Base-by-base conservation (phyloP, 2,113 vertebrate genomes). In the Haliaeetus leucogaster region DNA sequence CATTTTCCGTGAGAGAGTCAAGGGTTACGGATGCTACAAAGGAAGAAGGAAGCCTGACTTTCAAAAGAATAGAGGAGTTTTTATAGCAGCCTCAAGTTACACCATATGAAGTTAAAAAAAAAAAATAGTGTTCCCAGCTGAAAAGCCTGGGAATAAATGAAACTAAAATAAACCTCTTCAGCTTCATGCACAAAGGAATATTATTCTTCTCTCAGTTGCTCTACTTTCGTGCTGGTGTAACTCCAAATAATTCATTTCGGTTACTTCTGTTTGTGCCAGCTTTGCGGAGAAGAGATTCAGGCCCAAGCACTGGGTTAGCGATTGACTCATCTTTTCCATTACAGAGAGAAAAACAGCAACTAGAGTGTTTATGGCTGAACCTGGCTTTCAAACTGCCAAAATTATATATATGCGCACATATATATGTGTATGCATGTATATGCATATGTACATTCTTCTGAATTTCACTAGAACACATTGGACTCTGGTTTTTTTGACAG, bases 131-230 rank as follows among this genome's bases (percentile, higher is more conserved):
- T 71, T 95, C 47, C 66, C 83, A 89, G 61, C 34, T 93, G 93
- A 82, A 97, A 92, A 94, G 86, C 77, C 81, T 95, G 95, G 61
- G 86, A 97, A 94, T 84, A 89, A 94, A 95, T 56, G 89, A 79
- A 95, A 93, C 83, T 76, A 91, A 96, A 97, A 96, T 82, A 95
- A 97, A 94, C 86, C 26, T 94, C 50, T 93, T 93, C 89, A 84
- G 59, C 53, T 93, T 65, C 61, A 40, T 67, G 47, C 29, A 91
- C 78, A 85, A 34, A 65, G 16, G 40, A 74, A 38, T n/a, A 7
- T 93, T 88, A 81, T 73, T 96, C 67, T 92, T 83, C 77, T 71
- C 52, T 52, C 52, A 43, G 30, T 43, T 76, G 38, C 63, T 93
- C 53, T 85, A 34, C 29, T 93, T 95, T 83, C 59, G 18, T 74